These are phyloP conservation scores for Operophtera brumata DNA, from an alignment of 2,888 invertebrate genomes.

Conservation along the genomic window DNA sequence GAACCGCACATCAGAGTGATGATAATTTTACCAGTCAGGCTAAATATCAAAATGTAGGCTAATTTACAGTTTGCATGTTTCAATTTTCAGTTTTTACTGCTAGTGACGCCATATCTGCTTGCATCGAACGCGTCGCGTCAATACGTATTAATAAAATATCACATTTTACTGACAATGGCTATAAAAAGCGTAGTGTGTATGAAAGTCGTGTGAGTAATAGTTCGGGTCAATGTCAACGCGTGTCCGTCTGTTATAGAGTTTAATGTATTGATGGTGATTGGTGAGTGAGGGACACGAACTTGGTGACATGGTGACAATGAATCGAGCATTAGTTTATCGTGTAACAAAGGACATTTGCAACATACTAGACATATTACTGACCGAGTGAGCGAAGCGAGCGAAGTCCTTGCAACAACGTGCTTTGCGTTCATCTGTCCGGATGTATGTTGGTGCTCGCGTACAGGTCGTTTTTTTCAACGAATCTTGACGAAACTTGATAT, in stretches of 20 bases:
- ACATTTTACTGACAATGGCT: constrained; percentile 14
- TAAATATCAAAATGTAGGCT: not conserved
- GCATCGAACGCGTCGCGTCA: not conserved
- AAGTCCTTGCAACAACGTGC: no score
- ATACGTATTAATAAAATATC: constrained; percentile 16
- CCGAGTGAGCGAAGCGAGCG: no score
- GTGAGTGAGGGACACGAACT: constrained; percentile 7
- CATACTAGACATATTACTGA: no score
- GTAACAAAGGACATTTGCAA: no score
- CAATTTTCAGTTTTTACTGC: not conserved
- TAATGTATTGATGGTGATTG: constrained; percentile 16
- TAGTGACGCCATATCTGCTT: not conserved
- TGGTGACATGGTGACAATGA: constrained; percentile 17
- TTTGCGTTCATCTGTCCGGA: no score
- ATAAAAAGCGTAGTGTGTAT: constrained; percentile 8
- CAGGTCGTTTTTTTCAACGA: no score
- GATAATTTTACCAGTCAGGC: not conserved
- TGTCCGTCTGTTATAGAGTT: constrained; percentile 19
- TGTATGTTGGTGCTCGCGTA: no score
- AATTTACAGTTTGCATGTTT: constrained; percentile 15
- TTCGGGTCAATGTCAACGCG: constrained; percentile 33
- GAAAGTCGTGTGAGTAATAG: constrained; percentile 14
- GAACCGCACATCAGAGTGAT: no score
- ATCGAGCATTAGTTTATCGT: not conserved
- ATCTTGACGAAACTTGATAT: no score